A percentile compares a stretch with the other conserved stretches of the same genome.
Conservation (phyloP, 92 coral and sea anemone genomes). For the Porites rus region DNA sequence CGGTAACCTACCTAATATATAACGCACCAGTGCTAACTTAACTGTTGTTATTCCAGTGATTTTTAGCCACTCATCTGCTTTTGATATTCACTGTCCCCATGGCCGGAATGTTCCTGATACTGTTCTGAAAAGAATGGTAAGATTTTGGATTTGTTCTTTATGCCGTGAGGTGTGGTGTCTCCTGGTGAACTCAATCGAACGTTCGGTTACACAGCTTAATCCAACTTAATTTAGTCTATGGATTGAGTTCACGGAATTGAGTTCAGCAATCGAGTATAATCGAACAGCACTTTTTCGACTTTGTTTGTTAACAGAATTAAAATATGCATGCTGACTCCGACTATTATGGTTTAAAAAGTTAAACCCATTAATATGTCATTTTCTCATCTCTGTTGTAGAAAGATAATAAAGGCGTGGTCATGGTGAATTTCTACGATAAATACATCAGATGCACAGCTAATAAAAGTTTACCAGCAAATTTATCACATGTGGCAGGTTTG, state of each 20-base stretch:
- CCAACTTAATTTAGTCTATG: too few species aligned
- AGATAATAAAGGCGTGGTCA: slow-evolving; percentile 77
- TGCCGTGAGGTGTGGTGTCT: too few species aligned
- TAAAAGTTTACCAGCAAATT: slow-evolving; percentile 39
- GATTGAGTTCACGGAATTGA: too few species aligned
- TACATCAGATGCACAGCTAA: slow-evolving; percentile 41
- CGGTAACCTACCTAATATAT: background rate
- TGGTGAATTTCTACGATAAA: slow-evolving; percentile 74
- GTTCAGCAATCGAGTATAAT: too few species aligned
- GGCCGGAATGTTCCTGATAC: slow-evolving; percentile 79
- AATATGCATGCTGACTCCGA: too few species aligned
- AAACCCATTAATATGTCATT: too few species aligned
- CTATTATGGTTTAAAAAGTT: too few species aligned
- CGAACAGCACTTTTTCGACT: too few species aligned
- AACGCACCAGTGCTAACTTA: background rate
- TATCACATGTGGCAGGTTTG: slow-evolving; percentile 75
- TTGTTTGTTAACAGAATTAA: too few species aligned
- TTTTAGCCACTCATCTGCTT: slow-evolving; percentile 87
- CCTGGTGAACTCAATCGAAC: too few species aligned
- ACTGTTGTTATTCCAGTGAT: slow-evolving; percentile 55
- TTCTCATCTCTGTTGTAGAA: slow-evolving; percentile 42
- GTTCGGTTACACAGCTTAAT: too few species aligned
- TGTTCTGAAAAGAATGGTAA: slow-evolving; percentile 58
- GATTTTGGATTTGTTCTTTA: background rate
- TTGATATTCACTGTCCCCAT: slow-evolving; percentile 54